phyloP scores from a whole-genome alignment of 92 coral and sea anemone genomes.

The Pocillopora grandis region DNA sequence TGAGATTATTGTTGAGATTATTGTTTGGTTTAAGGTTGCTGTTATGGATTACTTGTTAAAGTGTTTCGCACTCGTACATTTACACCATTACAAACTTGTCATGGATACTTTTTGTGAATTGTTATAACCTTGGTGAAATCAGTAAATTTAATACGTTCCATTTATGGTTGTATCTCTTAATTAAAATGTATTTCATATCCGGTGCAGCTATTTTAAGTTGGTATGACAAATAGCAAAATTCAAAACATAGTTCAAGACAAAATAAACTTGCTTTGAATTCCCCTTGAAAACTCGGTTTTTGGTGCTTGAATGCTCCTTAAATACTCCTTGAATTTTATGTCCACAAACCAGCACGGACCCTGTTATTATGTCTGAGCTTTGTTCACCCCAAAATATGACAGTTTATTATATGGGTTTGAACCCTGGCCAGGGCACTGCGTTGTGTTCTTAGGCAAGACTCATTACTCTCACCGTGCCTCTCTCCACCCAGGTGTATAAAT shows the following conservation, averaged over 20 bases:
- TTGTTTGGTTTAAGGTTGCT: constrained; percentile 17
- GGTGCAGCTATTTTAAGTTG: constrained; percentile 12
- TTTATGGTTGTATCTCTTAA: constrained; percentile 13
- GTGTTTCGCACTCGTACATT: constrained; percentile 10
- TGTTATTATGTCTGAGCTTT: no score
- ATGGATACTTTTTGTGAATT: constrained; percentile 14
- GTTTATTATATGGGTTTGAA: no score
- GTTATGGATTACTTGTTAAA: constrained; percentile 9
- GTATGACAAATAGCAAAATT: neutral
- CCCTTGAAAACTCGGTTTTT: constrained; percentile 30
- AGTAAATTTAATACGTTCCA: constrained; percentile 26
- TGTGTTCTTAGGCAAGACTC: no score
- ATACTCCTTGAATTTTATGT: constrained; percentile 39
- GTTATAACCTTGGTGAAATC: constrained; percentile 10
- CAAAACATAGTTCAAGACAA: constrained; percentile 32
- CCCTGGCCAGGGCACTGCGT: no score
- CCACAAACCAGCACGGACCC: neutral
- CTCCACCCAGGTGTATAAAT: no score
- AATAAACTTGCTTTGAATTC: constrained; percentile 25
- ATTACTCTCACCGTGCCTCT: no score
- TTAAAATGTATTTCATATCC: constrained; percentile 4
- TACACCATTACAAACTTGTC: neutral
- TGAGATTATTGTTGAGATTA: neutral
- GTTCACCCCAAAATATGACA: no score
- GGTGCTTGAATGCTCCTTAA: constrained; percentile 25